Evolutionary conservation across 1,140 invertebrate genomes (phyloP).

Genomic region (Lutraria rhynchaena): DNA sequence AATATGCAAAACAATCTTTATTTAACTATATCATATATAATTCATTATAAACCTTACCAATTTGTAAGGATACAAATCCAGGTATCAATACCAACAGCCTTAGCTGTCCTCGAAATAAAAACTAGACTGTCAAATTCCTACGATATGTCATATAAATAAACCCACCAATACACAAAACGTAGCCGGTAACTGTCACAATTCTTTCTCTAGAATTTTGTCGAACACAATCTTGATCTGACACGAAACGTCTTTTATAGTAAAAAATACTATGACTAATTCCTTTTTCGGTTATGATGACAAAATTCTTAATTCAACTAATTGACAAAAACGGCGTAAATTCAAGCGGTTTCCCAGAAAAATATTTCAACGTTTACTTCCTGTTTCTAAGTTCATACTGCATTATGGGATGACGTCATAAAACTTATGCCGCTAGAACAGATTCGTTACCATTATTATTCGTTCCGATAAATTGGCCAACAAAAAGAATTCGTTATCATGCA

Average conservation of each 20-base stretch:
- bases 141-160: constrained; percentile 31
- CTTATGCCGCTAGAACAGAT: no score
- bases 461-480: no score
- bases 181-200: constrained; percentile 49
- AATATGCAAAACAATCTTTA: not conserved
- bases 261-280: not conserved
- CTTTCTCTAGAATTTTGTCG: not conserved
- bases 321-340: not conserved
- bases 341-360: constrained; percentile 34
- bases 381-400: constrained; percentile 56
- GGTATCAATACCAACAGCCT: not conserved
- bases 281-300: not conserved
- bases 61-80: not conserved
- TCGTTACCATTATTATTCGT: no score
- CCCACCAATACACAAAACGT: constrained; percentile 55
- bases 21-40: not conserved
- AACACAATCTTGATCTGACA: not conserved
- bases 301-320: constrained; percentile 17
- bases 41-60: not conserved
- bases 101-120: constrained; percentile 15
- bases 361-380: constrained; percentile 53
- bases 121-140: constrained; percentile 4
- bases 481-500: no score
- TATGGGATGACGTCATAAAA: constrained; percentile 37
- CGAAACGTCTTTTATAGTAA: not conserved